Evolutionary conservation across 2,113 vertebrate genomes (phyloP).

Genomic region (Protobothrops flavoviridis): DNA sequence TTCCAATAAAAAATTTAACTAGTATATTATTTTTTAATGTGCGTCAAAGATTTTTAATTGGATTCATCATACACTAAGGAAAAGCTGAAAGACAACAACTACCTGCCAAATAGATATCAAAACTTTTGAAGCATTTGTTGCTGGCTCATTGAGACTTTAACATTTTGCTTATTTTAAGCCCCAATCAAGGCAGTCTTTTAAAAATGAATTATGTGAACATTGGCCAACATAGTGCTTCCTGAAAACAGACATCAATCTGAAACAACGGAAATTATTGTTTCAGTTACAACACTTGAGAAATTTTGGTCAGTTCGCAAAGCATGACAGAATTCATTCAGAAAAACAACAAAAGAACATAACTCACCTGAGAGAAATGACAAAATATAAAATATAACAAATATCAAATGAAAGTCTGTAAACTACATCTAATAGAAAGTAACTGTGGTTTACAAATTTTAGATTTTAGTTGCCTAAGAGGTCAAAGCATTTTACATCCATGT

Average conservation of each 20-base stretch:
- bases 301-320: neutral
- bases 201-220: neutral
- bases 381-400: neutral
- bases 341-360: neutral
- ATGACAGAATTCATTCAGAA: neutral
- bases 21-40: neutral
- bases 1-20: neutral
- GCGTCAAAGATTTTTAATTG: neutral
- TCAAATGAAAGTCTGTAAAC: neutral
- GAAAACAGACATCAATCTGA: neutral
- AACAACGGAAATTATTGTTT: neutral
- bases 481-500: neutral
- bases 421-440: neutral
- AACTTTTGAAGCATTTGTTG: neutral
- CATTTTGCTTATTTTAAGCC: neutral
- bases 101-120: neutral
- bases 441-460: neutral
- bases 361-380: neutral
- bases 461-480: neutral
- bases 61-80: neutral
- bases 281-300: neutral
- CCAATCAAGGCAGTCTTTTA: neutral
- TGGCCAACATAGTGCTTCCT: neutral
- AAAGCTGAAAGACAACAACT: neutral
- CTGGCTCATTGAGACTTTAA: neutral